These are phyloP conservation scores for Notocelia uddmanniana DNA, from an alignment of 2,888 invertebrate genomes.

Conservation along the genomic window DNA sequence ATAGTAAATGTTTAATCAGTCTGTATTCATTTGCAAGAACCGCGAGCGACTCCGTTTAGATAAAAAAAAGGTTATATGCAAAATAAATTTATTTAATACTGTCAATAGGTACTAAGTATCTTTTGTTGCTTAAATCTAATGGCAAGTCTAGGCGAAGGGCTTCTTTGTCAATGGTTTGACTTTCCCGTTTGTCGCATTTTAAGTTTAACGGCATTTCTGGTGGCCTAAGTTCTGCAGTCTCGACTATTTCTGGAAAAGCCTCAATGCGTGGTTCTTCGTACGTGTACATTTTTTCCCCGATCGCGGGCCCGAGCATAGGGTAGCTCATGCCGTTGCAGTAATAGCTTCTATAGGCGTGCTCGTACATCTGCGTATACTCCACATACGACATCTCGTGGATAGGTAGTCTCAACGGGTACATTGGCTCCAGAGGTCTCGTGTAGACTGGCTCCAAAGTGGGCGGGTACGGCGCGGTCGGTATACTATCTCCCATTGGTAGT, in stretches of 20 bases:
- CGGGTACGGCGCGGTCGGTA: conserved; percentile 59
- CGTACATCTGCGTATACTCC: conserved; percentile 80
- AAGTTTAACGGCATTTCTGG: conserved; percentile 77
- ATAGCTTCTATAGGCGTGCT: conserved; percentile 75
- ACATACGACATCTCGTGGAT: conserved; percentile 74
- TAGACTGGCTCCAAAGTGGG: conserved; percentile 66
- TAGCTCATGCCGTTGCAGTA: conserved; percentile 67
- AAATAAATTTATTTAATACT: conserved; percentile 62
- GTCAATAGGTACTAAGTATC: conserved; percentile 61
- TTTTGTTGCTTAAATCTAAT: conserved; percentile 87
- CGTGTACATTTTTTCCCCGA: conserved; percentile 67
- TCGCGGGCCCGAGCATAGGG: conserved; percentile 64
- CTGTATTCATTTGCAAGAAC: conserved; percentile 41
- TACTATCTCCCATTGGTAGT: conserved; percentile 56
- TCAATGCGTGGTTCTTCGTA: conserved; percentile 64
- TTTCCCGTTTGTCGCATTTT: conserved; percentile 73
- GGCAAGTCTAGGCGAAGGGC: conserved; percentile 83
- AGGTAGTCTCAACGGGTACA: conserved; percentile 73
- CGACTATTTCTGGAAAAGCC: conserved; percentile 48
- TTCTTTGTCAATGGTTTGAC: conserved; percentile 72
- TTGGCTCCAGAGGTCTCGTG: conserved; percentile 63
- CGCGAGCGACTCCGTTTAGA: conserved; percentile 1
- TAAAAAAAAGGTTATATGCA: too few relatives aligned
- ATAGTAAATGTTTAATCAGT: conserved; percentile 58
- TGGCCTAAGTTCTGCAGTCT: conserved; percentile 48